Base-by-base conservation (phyloP, 2,888 invertebrate species). In the Diaperis boleti region DNA sequence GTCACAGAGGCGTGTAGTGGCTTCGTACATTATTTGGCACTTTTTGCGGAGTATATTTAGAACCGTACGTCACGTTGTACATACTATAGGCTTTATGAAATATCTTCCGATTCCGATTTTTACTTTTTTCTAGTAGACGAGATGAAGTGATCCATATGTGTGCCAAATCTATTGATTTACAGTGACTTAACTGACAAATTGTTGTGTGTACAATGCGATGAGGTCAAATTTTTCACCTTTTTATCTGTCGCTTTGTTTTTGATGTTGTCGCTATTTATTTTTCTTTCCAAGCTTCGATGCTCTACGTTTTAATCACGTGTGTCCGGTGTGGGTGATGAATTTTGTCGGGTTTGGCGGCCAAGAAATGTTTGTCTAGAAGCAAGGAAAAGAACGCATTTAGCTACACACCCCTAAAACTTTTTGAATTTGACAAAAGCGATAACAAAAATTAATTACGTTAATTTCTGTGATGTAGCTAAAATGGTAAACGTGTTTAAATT, bases 21-120 rank as follows among this genome's bases (percentile, higher is more conserved):
- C 22, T 52, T 45, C 49, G 31, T 64, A 62, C 59, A 57, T 66
- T 67, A 61, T 59, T 69, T 69, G 69, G 69, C 69, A 66, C 41
- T 44, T 62, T 59, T 47, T 54, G 61, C 55, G 50, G 37, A 11
- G 13, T 66, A 66, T 66, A 66, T 64, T 63, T 59, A 44, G 67
- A 47, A 1, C 3, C 13, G 20, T 14, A 22, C 57, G 57, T 57
- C 57, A 57, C 22, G 29, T 13, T 29, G 11, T 26, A 59, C 31
- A 22, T 44, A 33, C 18, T 31, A 33, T 10, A 13, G 14, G 18
- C 14, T 31, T 5, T 8, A 17, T 26, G 52, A 37, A n/a, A 11
- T 49, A 6, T 26, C 18, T 49, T 35, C n/a, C n/a, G n/a, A n/a
- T n/a, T n/a, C n/a, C n/a, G n/a, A n/a, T n/a, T n/a, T n/a, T n/a